A percentile compares a stretch with the other conserved stretches of the same genome.
Conservation (phyloP, 2,888 invertebrate species). For the Apodemia mormo region DNA sequence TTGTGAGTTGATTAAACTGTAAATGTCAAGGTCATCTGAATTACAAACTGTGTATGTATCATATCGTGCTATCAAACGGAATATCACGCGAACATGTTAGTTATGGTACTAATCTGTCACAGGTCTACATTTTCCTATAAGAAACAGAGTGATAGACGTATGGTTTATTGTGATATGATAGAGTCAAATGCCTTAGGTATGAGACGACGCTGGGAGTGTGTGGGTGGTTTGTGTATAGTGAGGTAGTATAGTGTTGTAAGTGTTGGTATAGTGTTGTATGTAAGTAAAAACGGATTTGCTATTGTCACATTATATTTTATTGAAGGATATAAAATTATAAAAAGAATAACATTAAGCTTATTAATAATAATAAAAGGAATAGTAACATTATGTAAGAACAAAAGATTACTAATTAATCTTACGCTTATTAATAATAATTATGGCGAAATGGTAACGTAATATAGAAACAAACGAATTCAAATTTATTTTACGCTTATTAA, state of each 20-base stretch:
- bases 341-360: too few species aligned
- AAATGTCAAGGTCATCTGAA: conserved; percentile 11
- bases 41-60: conserved; percentile 10
- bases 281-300: too few species aligned
- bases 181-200: not conserved
- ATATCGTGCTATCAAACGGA: conserved; percentile 5
- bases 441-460: too few species aligned
- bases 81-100: not conserved
- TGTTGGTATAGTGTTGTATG: not conserved
- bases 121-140: not conserved
- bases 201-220: not conserved
- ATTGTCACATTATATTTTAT: too few species aligned
- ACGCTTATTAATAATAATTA: not conserved
- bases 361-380: too few species aligned
- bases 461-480: not conserved
- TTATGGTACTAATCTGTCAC: not conserved
- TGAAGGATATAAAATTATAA: too few species aligned
- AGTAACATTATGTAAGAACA: not conserved
- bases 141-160: not conserved
- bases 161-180: not conserved
- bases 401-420: conserved; percentile 6
- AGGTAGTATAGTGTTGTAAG: conserved; percentile 16
- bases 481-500: conserved; percentile 15
- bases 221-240: conserved; percentile 2
- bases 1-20: conserved; percentile 13